A percentile compares a stretch with the other conserved stretches of the same genome.
These are phyloP conservation scores for Dasyurus viverrinus DNA, from an alignment of 2,113 vertebrate genomes.

Conservation along the genomic window DNA sequence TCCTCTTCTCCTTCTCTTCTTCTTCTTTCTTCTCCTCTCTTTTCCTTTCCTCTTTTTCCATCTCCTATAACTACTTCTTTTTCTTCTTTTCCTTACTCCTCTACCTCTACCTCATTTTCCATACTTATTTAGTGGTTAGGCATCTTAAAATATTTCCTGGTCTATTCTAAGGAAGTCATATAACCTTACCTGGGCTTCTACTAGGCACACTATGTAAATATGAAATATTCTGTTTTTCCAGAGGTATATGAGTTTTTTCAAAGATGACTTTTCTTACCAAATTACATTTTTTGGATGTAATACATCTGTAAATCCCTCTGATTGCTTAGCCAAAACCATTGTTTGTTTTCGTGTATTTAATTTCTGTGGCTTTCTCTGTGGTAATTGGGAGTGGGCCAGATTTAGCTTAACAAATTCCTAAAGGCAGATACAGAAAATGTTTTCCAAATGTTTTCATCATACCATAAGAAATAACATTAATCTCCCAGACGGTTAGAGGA, in stretches of 20 bases:
- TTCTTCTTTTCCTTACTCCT: background rate
- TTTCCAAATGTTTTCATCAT: slow-evolving; percentile 68
- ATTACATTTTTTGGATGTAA: slow-evolving; percentile 45
- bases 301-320: slow-evolving; percentile 51
- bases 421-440: slow-evolving; percentile 58
- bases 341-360: slow-evolving; percentile 63
- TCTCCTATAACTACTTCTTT: background rate
- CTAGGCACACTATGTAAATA: slow-evolving; percentile 40
- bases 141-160: slow-evolving; percentile 22
- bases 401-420: slow-evolving; percentile 65
- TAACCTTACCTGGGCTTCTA: background rate
- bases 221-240: slow-evolving; percentile 35
- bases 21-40: too few species aligned
- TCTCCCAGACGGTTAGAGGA: slow-evolving; percentile 33
- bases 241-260: slow-evolving; percentile 2
- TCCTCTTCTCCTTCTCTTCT: too few species aligned
- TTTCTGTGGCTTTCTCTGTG: slow-evolving; percentile 63
- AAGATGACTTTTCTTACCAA: slow-evolving; percentile 51
- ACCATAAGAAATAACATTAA: slow-evolving; percentile 36
- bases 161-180: background rate
- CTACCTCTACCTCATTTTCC: background rate
- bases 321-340: slow-evolving; percentile 19
- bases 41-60: too few species aligned
- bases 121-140: background rate
- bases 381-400: slow-evolving; percentile 64